phyloP scores from a whole-genome alignment of 2,113 vertebrate genomes.

The Tinamus guttatus region DNA sequence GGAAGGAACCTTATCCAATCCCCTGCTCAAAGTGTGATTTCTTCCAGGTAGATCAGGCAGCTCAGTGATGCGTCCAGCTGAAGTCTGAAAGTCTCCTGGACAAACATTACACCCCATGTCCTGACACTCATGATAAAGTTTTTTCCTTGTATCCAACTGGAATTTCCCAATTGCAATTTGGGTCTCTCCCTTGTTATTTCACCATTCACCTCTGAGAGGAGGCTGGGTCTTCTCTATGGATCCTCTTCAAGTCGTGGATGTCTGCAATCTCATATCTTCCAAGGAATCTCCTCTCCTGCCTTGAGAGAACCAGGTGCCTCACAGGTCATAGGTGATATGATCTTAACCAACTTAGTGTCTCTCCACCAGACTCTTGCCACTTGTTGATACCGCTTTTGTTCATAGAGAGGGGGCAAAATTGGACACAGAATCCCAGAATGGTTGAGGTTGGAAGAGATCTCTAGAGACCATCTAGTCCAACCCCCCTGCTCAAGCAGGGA shows the following conservation, averaged over 20 bases:
- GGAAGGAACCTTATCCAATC: neutral
- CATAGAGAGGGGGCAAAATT: rapidly evolving
- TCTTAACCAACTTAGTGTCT: neutral
- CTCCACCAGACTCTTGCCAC: rapidly evolving
- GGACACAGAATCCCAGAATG: no score
- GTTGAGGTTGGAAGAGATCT: no score
- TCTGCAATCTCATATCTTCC: neutral
- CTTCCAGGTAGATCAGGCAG: neutral
- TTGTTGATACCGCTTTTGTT: neutral
- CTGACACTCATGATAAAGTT: neutral
- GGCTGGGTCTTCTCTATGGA: neutral
- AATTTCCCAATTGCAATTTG: neutral
- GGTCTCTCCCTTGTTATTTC: rapidly evolving
- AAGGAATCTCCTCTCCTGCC: neutral
- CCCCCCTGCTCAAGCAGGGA: no score
- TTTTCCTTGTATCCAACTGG: neutral
- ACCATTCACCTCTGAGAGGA: neutral
- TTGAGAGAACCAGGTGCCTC: neutral
- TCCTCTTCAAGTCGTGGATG: neutral
- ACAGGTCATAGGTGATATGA: neutral
- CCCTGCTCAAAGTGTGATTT: neutral
- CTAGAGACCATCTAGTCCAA: no score
- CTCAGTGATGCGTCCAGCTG: neutral
- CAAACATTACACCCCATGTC: neutral
- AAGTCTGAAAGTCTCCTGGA: neutral